These are phyloP conservation scores for Etia nguti DNA, from an alignment of 2,113 vertebrate species.

Conservation along the genomic window DNA sequence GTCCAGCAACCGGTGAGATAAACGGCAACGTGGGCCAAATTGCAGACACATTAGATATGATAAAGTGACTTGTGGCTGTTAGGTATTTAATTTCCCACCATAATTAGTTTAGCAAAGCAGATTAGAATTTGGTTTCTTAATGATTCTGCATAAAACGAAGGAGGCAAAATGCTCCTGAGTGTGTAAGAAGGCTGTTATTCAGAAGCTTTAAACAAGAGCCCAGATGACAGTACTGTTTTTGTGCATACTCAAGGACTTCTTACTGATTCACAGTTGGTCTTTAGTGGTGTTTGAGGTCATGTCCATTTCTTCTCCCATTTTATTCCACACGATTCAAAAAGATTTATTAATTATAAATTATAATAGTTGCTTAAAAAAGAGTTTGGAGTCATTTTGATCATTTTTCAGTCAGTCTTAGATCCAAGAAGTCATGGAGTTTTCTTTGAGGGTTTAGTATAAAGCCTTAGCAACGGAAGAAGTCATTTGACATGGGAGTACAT, in stretches of 20 bases:
- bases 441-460: not conserved
- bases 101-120: not conserved
- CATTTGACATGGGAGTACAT: not conserved
- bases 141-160: not conserved
- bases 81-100: not conserved
- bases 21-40: constrained; percentile 2
- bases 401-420: not conserved
- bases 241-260: not conserved
- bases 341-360: not conserved
- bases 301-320: not conserved
- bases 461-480: not conserved
- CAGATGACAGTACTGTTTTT: not conserved
- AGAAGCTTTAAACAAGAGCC: not conserved
- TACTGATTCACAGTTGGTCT: not conserved
- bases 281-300: not conserved
- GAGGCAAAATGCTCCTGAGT: not conserved
- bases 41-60: not conserved
- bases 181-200: not conserved
- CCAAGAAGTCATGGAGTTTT: accelerated
- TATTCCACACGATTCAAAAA: not conserved
- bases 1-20: not conserved
- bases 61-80: not conserved
- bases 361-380: not conserved
- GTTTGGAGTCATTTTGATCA: not conserved
- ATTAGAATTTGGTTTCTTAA: constrained; percentile 1